Conservation (phyloP, 2,888 invertebrate species). For the Tetragonisca angustula region DNA sequence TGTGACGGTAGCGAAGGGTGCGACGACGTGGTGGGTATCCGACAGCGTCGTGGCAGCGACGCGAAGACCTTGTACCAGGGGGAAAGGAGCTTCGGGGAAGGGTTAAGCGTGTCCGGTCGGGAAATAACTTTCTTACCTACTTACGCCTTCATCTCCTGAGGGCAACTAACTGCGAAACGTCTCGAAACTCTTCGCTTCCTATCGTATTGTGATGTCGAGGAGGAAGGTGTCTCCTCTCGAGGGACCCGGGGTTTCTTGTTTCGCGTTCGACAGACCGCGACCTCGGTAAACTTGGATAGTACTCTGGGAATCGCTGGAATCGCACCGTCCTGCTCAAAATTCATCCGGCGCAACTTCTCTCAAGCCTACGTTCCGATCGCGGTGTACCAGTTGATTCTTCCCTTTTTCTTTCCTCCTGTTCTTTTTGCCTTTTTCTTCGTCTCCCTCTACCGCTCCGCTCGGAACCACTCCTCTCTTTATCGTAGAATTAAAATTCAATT, state of each 20-base stretch:
- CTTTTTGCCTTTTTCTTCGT: neutral
- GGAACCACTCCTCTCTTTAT: neutral
- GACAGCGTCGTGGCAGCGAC: slow-evolving; percentile 45
- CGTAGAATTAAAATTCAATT: slow-evolving; percentile 54
- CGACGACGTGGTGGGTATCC: slow-evolving; percentile 9
- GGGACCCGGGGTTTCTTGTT: slow-evolving; percentile 55
- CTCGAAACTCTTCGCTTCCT: slow-evolving; percentile 74
- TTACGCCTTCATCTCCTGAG: slow-evolving; percentile 84
- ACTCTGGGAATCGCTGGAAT: neutral
- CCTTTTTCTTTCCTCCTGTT: too few relatives aligned
- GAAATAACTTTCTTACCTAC: slow-evolving; percentile 84
- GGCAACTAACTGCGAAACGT: slow-evolving; percentile 76
- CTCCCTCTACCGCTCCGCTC: neutral
- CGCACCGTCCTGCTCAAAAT: slow-evolving; percentile 22
- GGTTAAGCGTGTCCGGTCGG: slow-evolving; percentile 83
- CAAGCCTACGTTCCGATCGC: neutral
- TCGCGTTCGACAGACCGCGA: slow-evolving; percentile 62
- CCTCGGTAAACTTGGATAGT: slow-evolving; percentile 43
- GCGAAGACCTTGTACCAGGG: slow-evolving; percentile 53
- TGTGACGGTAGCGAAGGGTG: slow-evolving; percentile 61
- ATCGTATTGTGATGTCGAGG: slow-evolving; percentile 70
- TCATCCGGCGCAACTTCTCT: neutral
- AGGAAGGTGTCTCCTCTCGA: slow-evolving; percentile 38
- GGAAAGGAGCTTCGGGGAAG: slow-evolving; percentile 70
- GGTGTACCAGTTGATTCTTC: neutral